A percentile compares a stretch with the other conserved stretches of the same genome.
Evolutionary conservation across 2,113 vertebrate species (phyloP).

Genomic region (Aphyosemion australe): DNA sequence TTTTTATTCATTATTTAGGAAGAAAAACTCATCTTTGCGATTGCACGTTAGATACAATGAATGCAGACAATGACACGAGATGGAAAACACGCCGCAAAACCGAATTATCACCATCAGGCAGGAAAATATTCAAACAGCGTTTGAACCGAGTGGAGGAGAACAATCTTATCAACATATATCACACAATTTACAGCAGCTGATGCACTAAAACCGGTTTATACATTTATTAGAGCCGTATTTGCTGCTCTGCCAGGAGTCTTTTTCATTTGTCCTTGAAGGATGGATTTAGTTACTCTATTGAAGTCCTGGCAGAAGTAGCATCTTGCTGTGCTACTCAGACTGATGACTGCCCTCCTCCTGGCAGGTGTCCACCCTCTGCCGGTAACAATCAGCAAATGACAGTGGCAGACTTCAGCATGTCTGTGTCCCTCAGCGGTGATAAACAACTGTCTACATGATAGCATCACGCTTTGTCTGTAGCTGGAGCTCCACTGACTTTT

Average conservation of each 20-base stretch:
- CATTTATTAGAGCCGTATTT: slow-evolving; percentile 46
- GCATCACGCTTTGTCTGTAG: slow-evolving; percentile 26
- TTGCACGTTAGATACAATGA: not conserved
- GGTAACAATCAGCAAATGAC: slow-evolving; percentile 79
- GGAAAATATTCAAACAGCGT: slow-evolving; percentile 14
- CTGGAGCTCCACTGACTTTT: slow-evolving; percentile 32
- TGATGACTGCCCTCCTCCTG: slow-evolving; percentile 69
- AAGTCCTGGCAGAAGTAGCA: slow-evolving; percentile 65
- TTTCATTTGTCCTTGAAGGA: slow-evolving; percentile 70
- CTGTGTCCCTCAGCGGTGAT: slow-evolving; percentile 45
- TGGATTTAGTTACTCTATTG: slow-evolving; percentile 61
- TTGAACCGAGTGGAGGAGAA: slow-evolving; percentile 16
- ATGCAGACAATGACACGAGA: slow-evolving; percentile 6
- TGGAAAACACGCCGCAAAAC: slow-evolving; percentile 16
- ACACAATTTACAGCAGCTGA: slow-evolving; percentile 28
- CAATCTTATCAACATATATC: slow-evolving; percentile 16
- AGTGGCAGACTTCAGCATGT: slow-evolving; percentile 54
- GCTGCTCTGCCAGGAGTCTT: slow-evolving; percentile 48
- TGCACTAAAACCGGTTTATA: slow-evolving; percentile 32
- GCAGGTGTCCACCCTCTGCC: slow-evolving; percentile 72
- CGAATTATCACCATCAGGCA: slow-evolving; percentile 9
- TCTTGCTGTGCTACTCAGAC: slow-evolving; percentile 70
- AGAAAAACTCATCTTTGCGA: slow-evolving; percentile 12
- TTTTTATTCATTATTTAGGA: slow-evolving; percentile 9
- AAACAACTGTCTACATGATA: slow-evolving; percentile 55